A percentile compares a stretch with the other conserved stretches of the same genome.
These are phyloP conservation scores for Anthophora plumipes DNA, from an alignment of 2,888 invertebrate species.

Conservation along the genomic window DNA sequence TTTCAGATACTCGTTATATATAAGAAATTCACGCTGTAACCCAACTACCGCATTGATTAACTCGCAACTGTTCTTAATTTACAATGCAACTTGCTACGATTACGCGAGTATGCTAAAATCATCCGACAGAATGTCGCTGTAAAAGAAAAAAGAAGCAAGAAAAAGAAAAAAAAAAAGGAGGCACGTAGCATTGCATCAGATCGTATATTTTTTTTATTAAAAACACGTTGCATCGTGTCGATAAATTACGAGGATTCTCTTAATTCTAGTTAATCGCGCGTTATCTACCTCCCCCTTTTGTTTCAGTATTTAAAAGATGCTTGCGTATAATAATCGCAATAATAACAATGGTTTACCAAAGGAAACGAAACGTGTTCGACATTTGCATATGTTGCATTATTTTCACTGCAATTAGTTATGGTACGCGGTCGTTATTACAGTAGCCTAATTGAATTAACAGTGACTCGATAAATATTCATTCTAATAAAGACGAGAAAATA, in stretches of 20 bases:
- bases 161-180: not conserved
- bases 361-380: not conserved
- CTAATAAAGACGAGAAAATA: not conserved
- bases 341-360: not conserved
- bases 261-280: conserved; percentile 17
- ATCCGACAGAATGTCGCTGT: not conserved
- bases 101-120: not conserved
- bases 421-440: not conserved
- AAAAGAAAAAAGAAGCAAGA: not conserved
- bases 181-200: conserved; percentile 12
- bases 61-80: not conserved
- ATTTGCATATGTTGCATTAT: not conserved
- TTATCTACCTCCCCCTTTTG: not conserved
- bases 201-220: not conserved
- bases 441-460: not conserved
- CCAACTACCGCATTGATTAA: not conserved
- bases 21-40: not conserved
- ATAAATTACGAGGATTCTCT: not conserved
- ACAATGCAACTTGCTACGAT: not conserved
- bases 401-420: conserved; percentile 1
- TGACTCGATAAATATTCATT: not conserved
- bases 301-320: not conserved
- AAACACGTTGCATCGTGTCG: not conserved
- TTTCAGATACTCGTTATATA: not conserved
- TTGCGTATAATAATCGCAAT: not conserved